Percentiles rank a stretch among this genome's conserved stretches.
Conservation (phyloP, 2,888 invertebrate genomes). For the Spatulosminthurus flaviceps region DNA sequence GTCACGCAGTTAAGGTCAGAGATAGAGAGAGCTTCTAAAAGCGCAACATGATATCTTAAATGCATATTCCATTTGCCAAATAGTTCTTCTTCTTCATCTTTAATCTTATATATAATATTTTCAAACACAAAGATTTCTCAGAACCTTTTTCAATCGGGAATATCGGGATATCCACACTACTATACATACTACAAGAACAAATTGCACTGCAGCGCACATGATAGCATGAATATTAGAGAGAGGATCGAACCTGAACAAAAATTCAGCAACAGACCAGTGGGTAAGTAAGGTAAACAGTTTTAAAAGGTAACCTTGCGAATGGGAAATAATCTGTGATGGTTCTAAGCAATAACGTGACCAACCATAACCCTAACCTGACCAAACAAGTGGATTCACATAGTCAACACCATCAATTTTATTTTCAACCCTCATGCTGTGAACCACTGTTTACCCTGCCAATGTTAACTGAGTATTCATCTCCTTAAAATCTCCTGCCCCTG, state of each 20-base stretch:
- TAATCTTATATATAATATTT: no score
- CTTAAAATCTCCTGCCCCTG: background rate
- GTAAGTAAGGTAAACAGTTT: background rate
- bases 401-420: slow-evolving; percentile 1
- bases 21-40: no score
- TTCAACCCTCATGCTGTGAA: slow-evolving; percentile 14
- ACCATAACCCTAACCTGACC: slow-evolving; percentile 13
- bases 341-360: background rate
- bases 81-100: no score
- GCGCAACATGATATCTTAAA: no score
- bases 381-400: slow-evolving; percentile 4
- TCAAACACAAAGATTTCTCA: no score
- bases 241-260: background rate
- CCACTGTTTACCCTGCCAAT: background rate
- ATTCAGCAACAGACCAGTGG: slow-evolving; percentile 2
- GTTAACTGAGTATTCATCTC: background rate
- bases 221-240: no score
- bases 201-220: no score
- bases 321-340: background rate
- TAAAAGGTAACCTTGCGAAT: slow-evolving; percentile 4
- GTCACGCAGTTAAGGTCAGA: background rate
- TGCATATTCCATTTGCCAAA: no score
- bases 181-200: no score
- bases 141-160: no score
- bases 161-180: no score